phyloP scores from a whole-genome alignment of 1,140 invertebrate genomes.

The Trichoplusia ni region DNA sequence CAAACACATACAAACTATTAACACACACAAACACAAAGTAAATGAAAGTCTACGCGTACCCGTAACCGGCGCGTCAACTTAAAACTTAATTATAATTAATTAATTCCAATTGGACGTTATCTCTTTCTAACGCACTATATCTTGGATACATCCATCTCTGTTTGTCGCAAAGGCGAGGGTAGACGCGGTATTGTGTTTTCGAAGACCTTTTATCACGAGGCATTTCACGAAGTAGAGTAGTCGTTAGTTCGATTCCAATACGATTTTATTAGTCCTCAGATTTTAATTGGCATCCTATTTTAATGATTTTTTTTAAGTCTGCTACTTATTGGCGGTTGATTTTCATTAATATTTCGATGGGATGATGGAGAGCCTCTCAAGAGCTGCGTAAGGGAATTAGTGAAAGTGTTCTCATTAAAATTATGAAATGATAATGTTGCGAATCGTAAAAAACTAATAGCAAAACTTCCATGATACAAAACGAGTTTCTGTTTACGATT shows the following conservation, averaged over 20 bases:
- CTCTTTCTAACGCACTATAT: conserved; percentile 62
- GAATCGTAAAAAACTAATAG: background rate
- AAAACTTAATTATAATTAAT: conserved; percentile 91
- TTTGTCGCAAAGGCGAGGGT: conserved; percentile 64
- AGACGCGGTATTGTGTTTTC: conserved; percentile 77
- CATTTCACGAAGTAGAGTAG: conserved; percentile 74
- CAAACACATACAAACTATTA: conserved; percentile 63
- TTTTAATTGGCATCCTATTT: conserved; percentile 66
- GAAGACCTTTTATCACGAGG: conserved; percentile 79
- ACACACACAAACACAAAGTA: conserved; percentile 68
- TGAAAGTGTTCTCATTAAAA: conserved; percentile 7
- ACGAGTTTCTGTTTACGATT: too few species aligned
- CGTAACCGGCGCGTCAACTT: conserved; percentile 85
- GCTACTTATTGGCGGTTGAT: conserved; percentile 30
- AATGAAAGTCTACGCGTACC: conserved; percentile 78
- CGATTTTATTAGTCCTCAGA: conserved; percentile 75
- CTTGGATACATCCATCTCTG: conserved; percentile 61
- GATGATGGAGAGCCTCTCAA: conserved; percentile 5
- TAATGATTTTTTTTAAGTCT: conserved; percentile 33
- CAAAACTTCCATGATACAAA: too few species aligned
- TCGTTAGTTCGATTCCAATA: conserved; percentile 76
- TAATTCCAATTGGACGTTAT: conserved; percentile 83
- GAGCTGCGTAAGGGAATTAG: background rate
- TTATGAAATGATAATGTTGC: background rate
- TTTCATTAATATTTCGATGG: conserved; percentile 30